Base-by-base conservation (phyloP, 1,140 invertebrate genomes). In the Gonioctena quinquepunctata region DNA sequence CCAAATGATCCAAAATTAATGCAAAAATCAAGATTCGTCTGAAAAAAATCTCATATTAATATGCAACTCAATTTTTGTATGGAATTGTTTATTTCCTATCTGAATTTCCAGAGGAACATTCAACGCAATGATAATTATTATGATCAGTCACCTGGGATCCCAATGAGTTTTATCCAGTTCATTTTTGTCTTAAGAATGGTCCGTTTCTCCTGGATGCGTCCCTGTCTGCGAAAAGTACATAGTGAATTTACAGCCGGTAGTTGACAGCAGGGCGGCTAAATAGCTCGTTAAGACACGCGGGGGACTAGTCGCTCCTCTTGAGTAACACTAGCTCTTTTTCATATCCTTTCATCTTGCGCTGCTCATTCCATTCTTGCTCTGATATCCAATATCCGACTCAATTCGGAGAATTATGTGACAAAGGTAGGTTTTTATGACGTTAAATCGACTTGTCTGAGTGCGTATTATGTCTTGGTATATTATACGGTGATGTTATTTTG, bases 271-370 rank as follows among this genome's bases (percentile, higher is more conserved):
- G 60, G 70, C 66, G 70, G 66, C 70, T 72, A 72, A 72, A 63
- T 72, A 72, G 70, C 70, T 72, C 66, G 70, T 72, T 72, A 72
- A 68, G 70, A 68, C 60, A 72, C 70, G 66, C 70, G 49, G 66
- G 70, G 64, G 70, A 72, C 66, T 68, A 21, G 16, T 25, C 50
- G 25, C 48, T 59, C 22, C 33, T 69, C 33, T 62, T 66, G 62
- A 21, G 26, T 60, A 67, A 67, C 65, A 71, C 64, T 48, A 54
- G 42, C 26, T 52, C 69, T 71, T 67, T 67, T 67, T 71, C 69
- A 71, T 71, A 71, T 67, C 69, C 16, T 65, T 66, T 62, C 60
- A 19, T 62, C 28, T 26, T 28, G 7, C 60, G 63, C 54, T 70
- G 59, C 63, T 66, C 69, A 70, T 70, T 62, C 57, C 23, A 60